phyloP scores from a whole-genome alignment of 2,888 invertebrate genomes.

The Suillia variegata region DNA sequence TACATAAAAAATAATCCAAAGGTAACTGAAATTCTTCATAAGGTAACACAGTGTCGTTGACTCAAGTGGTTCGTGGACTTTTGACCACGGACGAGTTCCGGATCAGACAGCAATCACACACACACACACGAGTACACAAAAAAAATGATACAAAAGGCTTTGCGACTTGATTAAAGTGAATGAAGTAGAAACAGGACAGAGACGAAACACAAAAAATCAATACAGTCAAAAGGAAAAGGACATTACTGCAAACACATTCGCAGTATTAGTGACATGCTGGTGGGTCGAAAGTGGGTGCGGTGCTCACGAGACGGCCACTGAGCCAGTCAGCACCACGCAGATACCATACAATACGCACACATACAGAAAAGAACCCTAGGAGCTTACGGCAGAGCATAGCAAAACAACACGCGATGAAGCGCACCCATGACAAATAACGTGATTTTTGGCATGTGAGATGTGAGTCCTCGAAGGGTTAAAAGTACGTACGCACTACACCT shows the following conservation, averaged over 20 bases:
- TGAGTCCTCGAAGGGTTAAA: not conserved
- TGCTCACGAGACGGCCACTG: constrained; percentile 12
- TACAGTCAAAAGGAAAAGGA: not conserved
- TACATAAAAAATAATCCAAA: too few species aligned
- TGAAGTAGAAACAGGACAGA: not conserved
- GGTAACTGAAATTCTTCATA: too few species aligned
- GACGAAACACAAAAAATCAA: not conserved
- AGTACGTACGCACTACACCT: too few species aligned
- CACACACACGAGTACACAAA: not conserved
- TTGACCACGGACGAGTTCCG: too few species aligned
- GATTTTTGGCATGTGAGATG: not conserved
- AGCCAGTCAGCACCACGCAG: not conserved
- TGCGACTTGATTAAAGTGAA: not conserved
- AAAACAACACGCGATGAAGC: not conserved
- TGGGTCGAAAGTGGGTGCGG: constrained; percentile 19
- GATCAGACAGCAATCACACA: not conserved
- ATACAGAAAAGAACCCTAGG: not conserved
- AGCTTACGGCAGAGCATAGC: not conserved
- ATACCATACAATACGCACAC: too few species aligned
- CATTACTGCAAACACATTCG: constrained; percentile 8
- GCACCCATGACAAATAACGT: not conserved
- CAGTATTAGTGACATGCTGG: constrained; percentile 12
- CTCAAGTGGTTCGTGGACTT: constrained; percentile 14
- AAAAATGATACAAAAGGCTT: constrained; percentile 20
- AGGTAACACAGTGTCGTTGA: too few species aligned